Evolutionary conservation across 2,888 invertebrate genomes (phyloP).

Genomic region (Stenichneumon culpator): DNA sequence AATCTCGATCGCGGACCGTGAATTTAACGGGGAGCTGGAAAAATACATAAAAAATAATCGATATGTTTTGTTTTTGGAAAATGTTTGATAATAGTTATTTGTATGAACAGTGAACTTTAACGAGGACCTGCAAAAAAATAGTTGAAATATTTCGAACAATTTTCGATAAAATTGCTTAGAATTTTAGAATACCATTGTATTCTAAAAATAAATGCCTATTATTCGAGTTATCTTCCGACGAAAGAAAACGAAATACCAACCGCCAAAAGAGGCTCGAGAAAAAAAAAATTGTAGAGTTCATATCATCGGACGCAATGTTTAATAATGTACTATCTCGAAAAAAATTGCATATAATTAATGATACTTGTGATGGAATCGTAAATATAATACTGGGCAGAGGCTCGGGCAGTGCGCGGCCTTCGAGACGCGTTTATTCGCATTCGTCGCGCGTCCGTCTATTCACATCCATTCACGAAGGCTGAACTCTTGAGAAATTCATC

Average conservation of each 20-base stretch:
- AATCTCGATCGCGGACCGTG: conserved; percentile 10
- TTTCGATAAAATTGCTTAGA: not conserved
- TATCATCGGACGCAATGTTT: not conserved
- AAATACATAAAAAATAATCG: not conserved
- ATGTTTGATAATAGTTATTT: too few species aligned
- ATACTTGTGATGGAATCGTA: conserved; percentile 54
- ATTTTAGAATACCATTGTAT: not conserved
- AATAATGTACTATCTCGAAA: conserved; percentile 14
- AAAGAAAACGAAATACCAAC: not conserved
- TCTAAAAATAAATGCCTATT: not conserved
- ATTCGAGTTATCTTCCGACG: not conserved
- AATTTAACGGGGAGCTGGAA: not conserved
- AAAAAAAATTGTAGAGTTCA: not conserved
- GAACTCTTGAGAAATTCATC: conserved; percentile 70
- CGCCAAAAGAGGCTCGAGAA: not conserved
- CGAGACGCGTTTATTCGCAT: conserved; percentile 50
- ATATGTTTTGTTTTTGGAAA: not conserved
- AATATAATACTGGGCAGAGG: conserved; percentile 51
- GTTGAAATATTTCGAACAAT: not conserved
- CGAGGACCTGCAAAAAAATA: too few species aligned
- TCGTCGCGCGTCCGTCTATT: conserved; percentile 57
- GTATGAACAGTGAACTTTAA: too few species aligned
- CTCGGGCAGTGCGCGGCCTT: conserved; percentile 43
- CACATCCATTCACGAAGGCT: conserved; percentile 64
- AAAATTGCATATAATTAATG: conserved; percentile 43